Evolutionary conservation across 2,797 vertebrate genomes (phyloP), one percentile per base, ranked within the genome.

Genomic region (Lithobates pipiens): DNA sequence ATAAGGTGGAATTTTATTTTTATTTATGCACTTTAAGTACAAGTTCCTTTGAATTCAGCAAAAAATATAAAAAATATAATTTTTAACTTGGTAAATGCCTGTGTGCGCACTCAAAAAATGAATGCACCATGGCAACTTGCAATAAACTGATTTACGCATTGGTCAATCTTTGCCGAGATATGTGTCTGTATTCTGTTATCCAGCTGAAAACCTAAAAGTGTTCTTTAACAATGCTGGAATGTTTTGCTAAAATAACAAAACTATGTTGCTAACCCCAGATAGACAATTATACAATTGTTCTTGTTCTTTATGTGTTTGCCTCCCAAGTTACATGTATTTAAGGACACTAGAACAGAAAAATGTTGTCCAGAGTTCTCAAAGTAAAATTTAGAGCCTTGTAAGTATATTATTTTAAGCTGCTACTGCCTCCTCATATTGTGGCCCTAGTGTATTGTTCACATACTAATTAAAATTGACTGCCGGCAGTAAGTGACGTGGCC

Each of bases 391-490:
- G 7, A 25, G n/a, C n/a, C 21, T 25, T 13, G 21, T 3, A 65
- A 25, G 23, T 65, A 65, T 65, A 65, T 65, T 65, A 65, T 65
- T 65, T 25, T 65, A n/a, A 65, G 61, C 61, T 65, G n/a, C n/a
- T 25, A 25, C 36, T n/a, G 7, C 2, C 23, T 73, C 21, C 39
- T 44, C 32, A 25, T 32, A 44, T 73, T 13, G 39, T 13, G 21
- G 39, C 36, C 36, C 21, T 6, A 42, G 36, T 73, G 23, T 63
- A 34, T 57, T 77, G 34, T n/a, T 77, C 36, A 34, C 57, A 77
- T 21, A 42, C 29, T 29, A 77, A 42, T n/a, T 77, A 25, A 23
- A 23, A 42, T 39, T 72, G 70, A 72, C 32, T 21, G 21, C 32
- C 34, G 10, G 34, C 70, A 39, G 13, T 73, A 73, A 44, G 23